phyloP scores from a whole-genome alignment of 2,113 vertebrate genomes.

The Amphilophus citrinellus region DNA sequence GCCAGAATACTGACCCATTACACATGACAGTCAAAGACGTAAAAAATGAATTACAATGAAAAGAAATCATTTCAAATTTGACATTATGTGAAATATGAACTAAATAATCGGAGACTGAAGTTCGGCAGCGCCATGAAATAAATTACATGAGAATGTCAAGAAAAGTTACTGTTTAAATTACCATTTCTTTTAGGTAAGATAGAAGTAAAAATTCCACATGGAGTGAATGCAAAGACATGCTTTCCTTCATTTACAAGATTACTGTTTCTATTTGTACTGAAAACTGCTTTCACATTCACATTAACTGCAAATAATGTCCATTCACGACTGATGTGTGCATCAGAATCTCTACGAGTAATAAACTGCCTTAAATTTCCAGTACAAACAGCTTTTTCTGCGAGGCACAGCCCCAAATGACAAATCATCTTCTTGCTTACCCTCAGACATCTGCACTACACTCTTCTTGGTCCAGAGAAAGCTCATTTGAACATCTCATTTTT shows the following conservation, averaged over 20 bases:
- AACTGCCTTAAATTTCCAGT: conserved; percentile 71
- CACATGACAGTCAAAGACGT: conserved; percentile 27
- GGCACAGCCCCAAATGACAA: conserved; percentile 70
- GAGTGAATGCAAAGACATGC: conserved; percentile 73
- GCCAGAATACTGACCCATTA: conserved; percentile 47
- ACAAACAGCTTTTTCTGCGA: conserved; percentile 69
- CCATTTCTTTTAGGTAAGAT: conserved; percentile 50
- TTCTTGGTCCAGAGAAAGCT: conserved; percentile 74
- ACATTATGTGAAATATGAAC: conserved; percentile 32
- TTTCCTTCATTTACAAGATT: conserved; percentile 77
- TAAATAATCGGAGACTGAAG: conserved; percentile 20
- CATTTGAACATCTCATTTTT: conserved; percentile 59
- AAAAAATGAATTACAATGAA: conserved; percentile 6
- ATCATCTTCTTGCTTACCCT: conserved; percentile 74
- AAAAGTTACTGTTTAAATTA: conserved; percentile 58
- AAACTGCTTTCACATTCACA: conserved; percentile 75
- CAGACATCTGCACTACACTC: conserved; percentile 70
- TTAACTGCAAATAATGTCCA: conserved; percentile 71
- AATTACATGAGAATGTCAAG: conserved; percentile 54
- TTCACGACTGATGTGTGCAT: conserved; percentile 63
- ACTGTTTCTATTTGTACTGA: conserved; percentile 69
- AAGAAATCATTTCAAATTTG: conserved; percentile 12
- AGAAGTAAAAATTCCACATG: conserved; percentile 59
- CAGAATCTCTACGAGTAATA: conserved; percentile 66
- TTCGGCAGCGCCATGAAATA: conserved; percentile 50